These are phyloP conservation scores for Neosalanx taihuensis DNA, from an alignment of 2,797 vertebrate genomes.

Conservation along the genomic window DNA sequence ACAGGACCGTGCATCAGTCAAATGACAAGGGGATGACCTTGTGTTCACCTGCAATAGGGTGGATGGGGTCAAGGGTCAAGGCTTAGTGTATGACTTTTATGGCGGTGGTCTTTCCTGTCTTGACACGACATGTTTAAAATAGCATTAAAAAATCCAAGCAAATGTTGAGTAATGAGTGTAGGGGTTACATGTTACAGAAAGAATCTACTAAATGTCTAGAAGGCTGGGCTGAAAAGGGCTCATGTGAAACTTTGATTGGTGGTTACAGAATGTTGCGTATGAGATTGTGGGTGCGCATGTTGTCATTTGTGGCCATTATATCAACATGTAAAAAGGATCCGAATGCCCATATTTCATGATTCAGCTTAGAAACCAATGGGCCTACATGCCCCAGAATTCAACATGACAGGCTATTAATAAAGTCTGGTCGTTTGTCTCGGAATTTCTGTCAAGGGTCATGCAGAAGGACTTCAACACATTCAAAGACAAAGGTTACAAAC, in stretches of 20 bases:
- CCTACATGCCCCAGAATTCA: constrained; percentile 43
- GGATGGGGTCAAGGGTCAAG: constrained; percentile 4
- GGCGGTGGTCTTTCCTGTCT: constrained; percentile 36
- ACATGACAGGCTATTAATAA: constrained; percentile 52
- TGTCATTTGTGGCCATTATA: not conserved
- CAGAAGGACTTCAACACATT: constrained; percentile 23
- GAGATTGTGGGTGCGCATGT: not conserved
- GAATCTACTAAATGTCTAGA: not conserved
- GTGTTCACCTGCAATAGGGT: constrained; percentile 38
- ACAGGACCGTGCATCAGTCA: constrained; percentile 1
- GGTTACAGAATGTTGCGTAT: constrained; percentile 5
- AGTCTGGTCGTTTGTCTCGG: constrained; percentile 42
- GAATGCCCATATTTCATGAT: constrained; percentile 4
- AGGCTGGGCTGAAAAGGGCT: not conserved
- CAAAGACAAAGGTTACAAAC: constrained; percentile 24
- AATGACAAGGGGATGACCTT: constrained; percentile 42
- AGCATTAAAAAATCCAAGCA: constrained; percentile 33
- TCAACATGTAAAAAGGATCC: not conserved
- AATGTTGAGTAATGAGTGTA: not conserved
- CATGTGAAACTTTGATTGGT: not conserved
- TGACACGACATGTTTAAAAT: constrained; percentile 48
- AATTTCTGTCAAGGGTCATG: constrained; percentile 30
- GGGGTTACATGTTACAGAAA: constrained; percentile 1
- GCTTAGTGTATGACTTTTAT: constrained; percentile 34
- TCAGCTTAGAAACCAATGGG: not conserved